phyloP scores from a whole-genome alignment of 2,797 vertebrate genomes.

The Malurus splendens region DNA sequence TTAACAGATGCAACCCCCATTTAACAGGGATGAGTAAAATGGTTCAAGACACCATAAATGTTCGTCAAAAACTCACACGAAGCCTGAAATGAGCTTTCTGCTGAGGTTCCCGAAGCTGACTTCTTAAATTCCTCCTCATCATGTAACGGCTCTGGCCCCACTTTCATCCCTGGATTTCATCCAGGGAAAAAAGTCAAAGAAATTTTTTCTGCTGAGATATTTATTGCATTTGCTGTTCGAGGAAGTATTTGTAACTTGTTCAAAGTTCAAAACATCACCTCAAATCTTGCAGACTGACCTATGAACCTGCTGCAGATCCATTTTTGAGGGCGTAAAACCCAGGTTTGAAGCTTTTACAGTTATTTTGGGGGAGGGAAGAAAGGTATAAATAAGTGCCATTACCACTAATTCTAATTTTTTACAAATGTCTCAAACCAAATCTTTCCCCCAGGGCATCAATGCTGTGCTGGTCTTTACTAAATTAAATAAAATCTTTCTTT shows the following conservation, averaged over 20 bases:
- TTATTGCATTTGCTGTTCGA: constrained; percentile 51
- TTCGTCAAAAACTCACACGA: constrained; percentile 49
- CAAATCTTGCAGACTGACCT: constrained; percentile 32
- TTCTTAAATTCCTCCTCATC: constrained; percentile 22
- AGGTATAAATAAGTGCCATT: constrained; percentile 5
- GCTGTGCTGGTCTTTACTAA: not conserved
- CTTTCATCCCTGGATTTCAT: constrained; percentile 19
- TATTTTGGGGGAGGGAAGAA: not conserved
- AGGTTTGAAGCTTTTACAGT: constrained; percentile 35
- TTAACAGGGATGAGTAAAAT: constrained; percentile 10
- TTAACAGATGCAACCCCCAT: constrained; percentile 3
- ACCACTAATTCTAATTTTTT: not conserved
- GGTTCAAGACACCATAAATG: not conserved
- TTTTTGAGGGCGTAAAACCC: not conserved
- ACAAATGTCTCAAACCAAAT: not conserved
- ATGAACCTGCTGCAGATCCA: not conserved
- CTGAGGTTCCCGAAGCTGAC: not conserved
- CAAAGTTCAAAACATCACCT: constrained; percentile 57
- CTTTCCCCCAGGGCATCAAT: not conserved
- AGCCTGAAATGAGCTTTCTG: constrained; percentile 25
- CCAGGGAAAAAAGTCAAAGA: constrained; percentile 59
- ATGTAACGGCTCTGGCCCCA: not conserved
- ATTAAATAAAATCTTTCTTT: not conserved
- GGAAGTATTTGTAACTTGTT: constrained; percentile 59
- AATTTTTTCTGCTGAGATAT: constrained; percentile 56